These are phyloP conservation scores for Pygathrix nemaeus DNA, from an alignment of 2,113 vertebrate genomes.

Conservation along the genomic window DNA sequence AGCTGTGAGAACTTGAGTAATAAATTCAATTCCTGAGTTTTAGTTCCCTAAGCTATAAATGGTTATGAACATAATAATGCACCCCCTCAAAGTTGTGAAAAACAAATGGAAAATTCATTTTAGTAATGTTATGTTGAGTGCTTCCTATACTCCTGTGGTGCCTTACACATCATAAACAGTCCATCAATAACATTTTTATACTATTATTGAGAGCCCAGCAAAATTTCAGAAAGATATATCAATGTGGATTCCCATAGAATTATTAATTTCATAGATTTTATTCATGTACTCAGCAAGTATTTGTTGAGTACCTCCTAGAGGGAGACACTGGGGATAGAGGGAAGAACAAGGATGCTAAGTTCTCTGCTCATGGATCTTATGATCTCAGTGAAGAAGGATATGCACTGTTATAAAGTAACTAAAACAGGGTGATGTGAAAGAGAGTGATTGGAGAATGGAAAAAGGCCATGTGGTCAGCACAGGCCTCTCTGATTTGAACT, in stretches of 20 bases:
- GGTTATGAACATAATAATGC: background rate
- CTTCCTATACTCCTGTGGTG: background rate
- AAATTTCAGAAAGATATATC: background rate
- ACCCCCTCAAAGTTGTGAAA: background rate
- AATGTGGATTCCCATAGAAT: background rate
- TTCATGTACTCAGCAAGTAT: background rate
- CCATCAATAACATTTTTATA: background rate
- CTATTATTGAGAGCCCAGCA: background rate
- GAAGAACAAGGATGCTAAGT: background rate
- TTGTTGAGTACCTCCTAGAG: background rate
- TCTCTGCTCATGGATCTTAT: background rate
- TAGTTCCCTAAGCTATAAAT: slow-evolving; percentile 16
- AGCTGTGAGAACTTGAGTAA: background rate
- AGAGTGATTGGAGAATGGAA: background rate
- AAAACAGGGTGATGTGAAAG: background rate
- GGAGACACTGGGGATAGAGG: background rate
- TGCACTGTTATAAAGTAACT: background rate
- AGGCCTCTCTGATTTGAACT: background rate
- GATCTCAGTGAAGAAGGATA: background rate
- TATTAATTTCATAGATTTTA: background rate
- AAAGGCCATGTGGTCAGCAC: background rate
- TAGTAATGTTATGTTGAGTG: background rate
- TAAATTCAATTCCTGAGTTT: slow-evolving; percentile 5
- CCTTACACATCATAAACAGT: background rate
- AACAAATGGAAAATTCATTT: background rate